Percentiles rank a stretch among this genome's conserved stretches.
Conservation (phyloP, 2,797 vertebrate species). For the Neoniphon sammara region DNA sequence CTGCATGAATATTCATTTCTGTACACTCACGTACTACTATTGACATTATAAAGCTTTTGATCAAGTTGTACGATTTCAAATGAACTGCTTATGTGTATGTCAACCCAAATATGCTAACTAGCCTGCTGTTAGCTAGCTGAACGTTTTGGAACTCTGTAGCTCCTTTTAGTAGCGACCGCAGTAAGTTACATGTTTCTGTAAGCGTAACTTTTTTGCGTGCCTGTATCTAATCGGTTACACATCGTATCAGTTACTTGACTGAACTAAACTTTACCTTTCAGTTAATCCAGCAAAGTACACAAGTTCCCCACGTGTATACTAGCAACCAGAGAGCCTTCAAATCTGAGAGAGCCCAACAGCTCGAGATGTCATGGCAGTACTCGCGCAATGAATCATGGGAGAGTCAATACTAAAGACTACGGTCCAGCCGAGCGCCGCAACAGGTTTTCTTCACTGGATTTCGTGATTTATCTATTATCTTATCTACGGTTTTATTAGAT, state of each 20-base stretch:
- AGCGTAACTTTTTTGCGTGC: not conserved
- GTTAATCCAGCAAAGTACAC: not conserved
- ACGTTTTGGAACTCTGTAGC: not conserved
- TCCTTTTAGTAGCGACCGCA: not conserved
- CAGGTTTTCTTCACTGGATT: not conserved
- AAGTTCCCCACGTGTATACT: slow-evolving; percentile 60
- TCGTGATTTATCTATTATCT: not conserved
- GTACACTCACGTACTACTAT: too few species aligned
- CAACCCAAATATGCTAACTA: slow-evolving; percentile 47
- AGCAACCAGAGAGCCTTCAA: slow-evolving; percentile 52
- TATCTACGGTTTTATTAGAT: not conserved
- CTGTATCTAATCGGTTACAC: not conserved
- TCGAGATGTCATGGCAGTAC: not conserved
- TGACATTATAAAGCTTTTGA: not conserved
- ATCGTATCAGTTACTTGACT: fast-evolving
- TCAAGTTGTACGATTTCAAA: not conserved
- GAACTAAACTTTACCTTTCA: slow-evolving; percentile 52
- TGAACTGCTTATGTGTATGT: not conserved
- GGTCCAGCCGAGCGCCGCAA: too few species aligned
- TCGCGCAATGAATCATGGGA: slow-evolving; percentile 67
- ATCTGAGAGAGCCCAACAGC: slow-evolving; percentile 16
- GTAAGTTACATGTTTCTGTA: not conserved
- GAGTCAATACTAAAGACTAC: fast-evolving
- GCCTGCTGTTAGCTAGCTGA: not conserved
- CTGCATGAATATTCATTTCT: too few species aligned